Base-by-base conservation (phyloP, 2,113 vertebrate genomes). In the Pachycephala philippinensis region DNA sequence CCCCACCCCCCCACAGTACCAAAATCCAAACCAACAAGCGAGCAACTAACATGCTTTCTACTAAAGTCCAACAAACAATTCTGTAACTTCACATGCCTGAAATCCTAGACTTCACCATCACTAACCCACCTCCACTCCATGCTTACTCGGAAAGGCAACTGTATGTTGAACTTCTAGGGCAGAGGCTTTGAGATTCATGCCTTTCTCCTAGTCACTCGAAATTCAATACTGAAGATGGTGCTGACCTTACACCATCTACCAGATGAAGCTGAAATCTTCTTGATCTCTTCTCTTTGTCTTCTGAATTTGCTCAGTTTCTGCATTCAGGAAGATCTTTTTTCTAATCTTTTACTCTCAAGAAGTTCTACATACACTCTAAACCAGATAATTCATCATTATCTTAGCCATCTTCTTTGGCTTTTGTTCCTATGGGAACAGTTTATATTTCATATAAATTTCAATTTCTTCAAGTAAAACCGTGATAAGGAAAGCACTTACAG, bases 371-470 rank as follows among this genome's bases (percentile, higher is more conserved):
- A 66, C 5, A 16, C 31, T 50, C 9, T 66, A 63, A 60, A 91
- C 52, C 17, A 68, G 50, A 63, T 70, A 72, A 78, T 35, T 61
- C 42, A 15, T 23, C 61, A 69, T 81, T 90, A 93, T 35, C 59
- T 60, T 69, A 69, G 54, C 71, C 33, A 60, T 77, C 45, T 56
- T 89, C 11, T 89, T 84, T 91, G 56, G 80, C 35, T 84, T 84
- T 52, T 70, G 26, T 70, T 89, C 72, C 45, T 53, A 40, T n/a
- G 40, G 54, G 47, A 90, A 70, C 22, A 83, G 5, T 40, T 90
- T 75, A 33, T 65, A 88, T 65, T 85, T 82, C 45, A 56, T 22
- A 89, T 15, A 71, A 45, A 92, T 85, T 94, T 79, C 35, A 88
- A 47, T 59, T 35, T 10, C 30, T 90, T 44, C 22, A 56, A 85